phyloP scores from a whole-genome alignment of 2,888 invertebrate genomes.

The Lymantria dispar region DNA sequence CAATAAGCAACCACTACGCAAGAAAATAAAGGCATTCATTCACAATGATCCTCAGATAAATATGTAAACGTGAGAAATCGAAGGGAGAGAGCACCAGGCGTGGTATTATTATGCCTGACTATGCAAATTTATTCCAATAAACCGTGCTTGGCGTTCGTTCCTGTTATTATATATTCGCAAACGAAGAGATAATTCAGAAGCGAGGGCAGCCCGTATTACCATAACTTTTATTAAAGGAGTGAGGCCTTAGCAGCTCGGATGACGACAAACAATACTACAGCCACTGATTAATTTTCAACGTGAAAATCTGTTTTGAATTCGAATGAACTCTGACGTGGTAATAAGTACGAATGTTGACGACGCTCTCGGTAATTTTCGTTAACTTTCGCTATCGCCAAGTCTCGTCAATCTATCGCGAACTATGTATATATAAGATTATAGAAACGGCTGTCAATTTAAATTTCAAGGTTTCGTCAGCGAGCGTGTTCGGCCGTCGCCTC shows the following conservation, averaged over 20 bases:
- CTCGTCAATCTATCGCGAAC: too few relatives aligned
- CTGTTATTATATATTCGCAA: constrained; percentile 81
- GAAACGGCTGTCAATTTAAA: constrained; percentile 13
- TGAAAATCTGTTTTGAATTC: constrained; percentile 74
- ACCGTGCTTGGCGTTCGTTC: constrained; percentile 61
- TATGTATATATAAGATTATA: not conserved
- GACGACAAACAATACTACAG: constrained; percentile 70
- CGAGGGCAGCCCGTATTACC: constrained; percentile 70
- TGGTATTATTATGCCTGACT: constrained; percentile 69
- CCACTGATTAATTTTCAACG: constrained; percentile 75
- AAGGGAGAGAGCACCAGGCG: constrained; percentile 51
- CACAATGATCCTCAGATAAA: constrained; percentile 72
- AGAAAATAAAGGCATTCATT: constrained; percentile 34
- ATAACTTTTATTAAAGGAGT: constrained; percentile 81
- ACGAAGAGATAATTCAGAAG: constrained; percentile 78
- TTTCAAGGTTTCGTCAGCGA: constrained; percentile 12
- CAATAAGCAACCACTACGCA: constrained; percentile 43
- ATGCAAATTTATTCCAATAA: constrained; percentile 83
- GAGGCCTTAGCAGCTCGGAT: constrained; percentile 50
- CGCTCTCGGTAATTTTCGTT: constrained; percentile 5
- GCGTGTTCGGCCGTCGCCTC: constrained; percentile 3
- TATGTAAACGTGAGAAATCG: constrained; percentile 77
- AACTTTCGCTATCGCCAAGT: constrained; percentile 5
- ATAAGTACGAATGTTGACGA: constrained; percentile 9
- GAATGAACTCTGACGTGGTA: constrained; percentile 46